These are phyloP conservation scores for Phrixothrix hirtus DNA, from an alignment of 2,888 invertebrate species.

Conservation along the genomic window DNA sequence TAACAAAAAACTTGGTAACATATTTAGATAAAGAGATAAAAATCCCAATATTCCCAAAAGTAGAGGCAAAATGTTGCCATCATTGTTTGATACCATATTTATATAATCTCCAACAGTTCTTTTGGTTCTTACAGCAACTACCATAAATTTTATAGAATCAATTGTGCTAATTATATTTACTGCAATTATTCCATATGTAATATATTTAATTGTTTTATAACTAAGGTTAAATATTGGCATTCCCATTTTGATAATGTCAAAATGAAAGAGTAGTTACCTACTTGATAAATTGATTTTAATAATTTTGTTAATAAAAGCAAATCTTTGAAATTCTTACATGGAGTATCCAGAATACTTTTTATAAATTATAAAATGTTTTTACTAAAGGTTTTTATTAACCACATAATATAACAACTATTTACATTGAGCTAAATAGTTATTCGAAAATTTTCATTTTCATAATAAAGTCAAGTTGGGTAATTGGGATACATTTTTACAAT, in stretches of 20 bases:
- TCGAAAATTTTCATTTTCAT: no score
- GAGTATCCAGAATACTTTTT: no score
- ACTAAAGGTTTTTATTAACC: no score
- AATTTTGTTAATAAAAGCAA: no score
- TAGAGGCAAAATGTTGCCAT: constrained; percentile 46
- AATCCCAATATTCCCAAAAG: constrained; percentile 40
- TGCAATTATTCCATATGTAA: constrained; percentile 30
- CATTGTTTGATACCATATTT: constrained; percentile 49
- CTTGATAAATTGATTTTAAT: no score
- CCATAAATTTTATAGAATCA: constrained; percentile 42
- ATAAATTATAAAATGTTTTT: no score
- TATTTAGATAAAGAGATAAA: constrained; percentile 42
- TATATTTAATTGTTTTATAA: constrained; percentile 41
- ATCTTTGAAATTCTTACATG: no score
- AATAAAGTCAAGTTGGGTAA: no score
- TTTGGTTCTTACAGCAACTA: constrained; percentile 41
- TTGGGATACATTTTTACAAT: no score
- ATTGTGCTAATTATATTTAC: constrained; percentile 37
- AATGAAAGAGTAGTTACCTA: background rate
- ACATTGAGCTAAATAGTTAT: no score
- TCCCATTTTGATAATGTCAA: constrained; percentile 38
- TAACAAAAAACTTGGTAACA: constrained; percentile 37
- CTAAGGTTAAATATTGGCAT: constrained; percentile 42
- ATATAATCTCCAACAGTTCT: constrained; percentile 48
- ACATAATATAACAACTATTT: no score